Evolutionary conservation across 2,113 vertebrate genomes (phyloP), one percentile per base, ranked within the genome.

Genomic region (Nerophis ophidion): DNA sequence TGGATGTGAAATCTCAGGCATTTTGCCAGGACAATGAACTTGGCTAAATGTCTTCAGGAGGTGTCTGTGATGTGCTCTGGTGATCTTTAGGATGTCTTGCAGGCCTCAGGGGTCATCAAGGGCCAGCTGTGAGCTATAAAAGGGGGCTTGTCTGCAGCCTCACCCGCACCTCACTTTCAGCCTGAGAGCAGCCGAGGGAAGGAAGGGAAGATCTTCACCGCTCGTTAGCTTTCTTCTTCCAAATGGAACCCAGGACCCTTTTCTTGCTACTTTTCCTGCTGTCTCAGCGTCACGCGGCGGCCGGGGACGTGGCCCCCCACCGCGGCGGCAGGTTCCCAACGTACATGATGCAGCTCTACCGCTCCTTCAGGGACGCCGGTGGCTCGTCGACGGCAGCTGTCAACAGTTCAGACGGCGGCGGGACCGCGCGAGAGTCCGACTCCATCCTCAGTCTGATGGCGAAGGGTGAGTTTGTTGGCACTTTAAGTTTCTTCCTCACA

Each of bases 291-390:
- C 26, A 42, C 46, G 63, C 38, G 12, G 73, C 65, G 36, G 55
- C 44, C 7, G 70, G 65, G 61, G 84, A 75, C 53, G 26, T 67
- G 7, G 75, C 83, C 0, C 6, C 38, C 0, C 63, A 36, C 44
- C 63, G 63, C 17, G 65, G 54, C 17, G 72, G 67, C 66, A 69
- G 75, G 36, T 92, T 83, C 67, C 91, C 91, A 26, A 61, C 72
- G 38, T 91, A 92, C 83, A 93, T 94, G 93, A 89, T 94, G 91
- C 91, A 93, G 76, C 84, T 94, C 17, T 93, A 93, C 71, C 87
- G 81, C 63, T 82, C 89, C 54, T 85, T 90, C 80, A 80, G 26
- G 57, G 54, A 50, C 0, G 71, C 71, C 0, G 80, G 81, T 26
- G 65, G 54, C 46, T 63, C 48, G 8, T 57, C 15, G 8, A 26